Percentiles rank a stretch among this genome's conserved stretches.
Conservation (phyloP, 2,797 vertebrate species). For the Psittacula echo region DNA sequence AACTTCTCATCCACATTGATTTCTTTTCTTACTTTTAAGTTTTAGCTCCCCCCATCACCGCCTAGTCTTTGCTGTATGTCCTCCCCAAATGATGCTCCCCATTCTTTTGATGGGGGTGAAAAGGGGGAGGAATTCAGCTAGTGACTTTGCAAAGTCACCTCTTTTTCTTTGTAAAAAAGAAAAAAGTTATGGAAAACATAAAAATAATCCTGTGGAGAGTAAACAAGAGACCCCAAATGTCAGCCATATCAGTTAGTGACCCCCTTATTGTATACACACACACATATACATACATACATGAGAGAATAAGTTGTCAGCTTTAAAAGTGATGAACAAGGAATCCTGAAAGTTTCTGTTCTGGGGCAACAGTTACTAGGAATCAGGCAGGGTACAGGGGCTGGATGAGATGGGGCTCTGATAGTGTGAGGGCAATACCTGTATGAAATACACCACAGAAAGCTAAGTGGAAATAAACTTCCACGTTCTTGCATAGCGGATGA, state of each 20-base stretch:
- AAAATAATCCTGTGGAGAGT: neutral
- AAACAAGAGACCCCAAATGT: neutral
- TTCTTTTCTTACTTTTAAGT: neutral
- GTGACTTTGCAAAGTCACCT: neutral
- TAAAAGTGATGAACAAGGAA: neutral
- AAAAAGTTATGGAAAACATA: neutral
- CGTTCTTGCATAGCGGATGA: neutral
- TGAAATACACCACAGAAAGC: neutral
- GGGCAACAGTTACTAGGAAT: neutral
- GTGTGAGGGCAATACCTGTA: neutral
- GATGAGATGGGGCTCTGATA: neutral
- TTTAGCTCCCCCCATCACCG: neutral
- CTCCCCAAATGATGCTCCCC: neutral
- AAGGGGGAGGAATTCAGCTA: neutral
- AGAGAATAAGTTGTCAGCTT: neutral
- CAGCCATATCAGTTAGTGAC: neutral
- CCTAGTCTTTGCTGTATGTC: neutral
- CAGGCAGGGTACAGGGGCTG: neutral
- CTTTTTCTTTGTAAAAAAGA: neutral
- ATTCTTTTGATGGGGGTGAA: neutral
- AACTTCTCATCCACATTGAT: neutral
- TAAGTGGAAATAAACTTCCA: neutral
- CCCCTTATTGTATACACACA: neutral
- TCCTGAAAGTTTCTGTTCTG: neutral
- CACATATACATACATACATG: neutral